Evolutionary conservation across 2,797 vertebrate genomes (phyloP), one percentile per base, ranked within the genome.

Genomic region (Botia almorhae): DNA sequence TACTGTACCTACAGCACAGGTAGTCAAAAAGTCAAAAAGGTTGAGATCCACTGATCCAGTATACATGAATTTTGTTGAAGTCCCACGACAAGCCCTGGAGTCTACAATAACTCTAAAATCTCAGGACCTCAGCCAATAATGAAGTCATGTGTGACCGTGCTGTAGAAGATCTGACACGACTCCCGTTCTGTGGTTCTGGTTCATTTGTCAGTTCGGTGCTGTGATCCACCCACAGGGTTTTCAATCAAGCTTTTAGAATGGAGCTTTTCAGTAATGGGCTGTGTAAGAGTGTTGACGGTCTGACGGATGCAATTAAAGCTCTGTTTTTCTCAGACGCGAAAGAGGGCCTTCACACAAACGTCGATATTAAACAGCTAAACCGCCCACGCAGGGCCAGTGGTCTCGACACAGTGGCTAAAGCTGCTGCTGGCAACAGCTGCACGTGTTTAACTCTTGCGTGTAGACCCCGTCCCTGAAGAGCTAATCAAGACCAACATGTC

Each of bases 251-350:
- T 64, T 78, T 78, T 78, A 78, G 68, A 56, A 64, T 78, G 76
- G 23, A 78, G 76, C 68, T 64, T 78, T 71, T 43, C 76, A 78
- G 68, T 78, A 78, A 78, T 78, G 76, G 56, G 46, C 68, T 78
- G 76, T 78, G 68, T 78, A 64, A 76, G 78, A 73, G 78, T 13
- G 53, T 50, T 74, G 82, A 74, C 61, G 63, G 46, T 74, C 48
- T 77, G 78, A 81, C 14, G 13, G 74, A 71, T 21, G n/a, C 88
- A 90, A 92, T 92, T 91, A 92, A 87, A 85, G 88, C 83, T 88
- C 39, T 6, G 74, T 48, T 69, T 77, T 82, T 90, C 89, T 89
- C 89, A 87, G 85, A 82, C 82, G 46, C 68, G 70, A 23, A 71
- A 69, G 39, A 48, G 13, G n/a, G 69, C 23, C 61, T 82, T 82